Percentiles rank a stretch among this genome's conserved stretches.
These are phyloP conservation scores for Excalfactoria chinensis DNA, from an alignment of 2,113 vertebrate genomes.

Conservation along the genomic window DNA sequence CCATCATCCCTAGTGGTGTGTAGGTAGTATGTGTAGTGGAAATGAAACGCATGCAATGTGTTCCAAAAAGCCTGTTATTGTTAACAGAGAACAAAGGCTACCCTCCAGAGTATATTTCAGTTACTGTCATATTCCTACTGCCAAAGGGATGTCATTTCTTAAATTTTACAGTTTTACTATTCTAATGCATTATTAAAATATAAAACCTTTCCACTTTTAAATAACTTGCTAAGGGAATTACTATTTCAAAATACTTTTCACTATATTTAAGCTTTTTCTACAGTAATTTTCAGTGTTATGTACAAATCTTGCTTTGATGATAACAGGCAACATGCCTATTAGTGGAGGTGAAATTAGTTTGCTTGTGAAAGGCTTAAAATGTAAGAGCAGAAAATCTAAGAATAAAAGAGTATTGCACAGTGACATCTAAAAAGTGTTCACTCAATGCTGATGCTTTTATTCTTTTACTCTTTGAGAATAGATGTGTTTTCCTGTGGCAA, in stretches of 20 bases:
- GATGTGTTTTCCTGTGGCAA: not conserved
- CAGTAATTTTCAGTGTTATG: not conserved
- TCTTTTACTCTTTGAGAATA: not conserved
- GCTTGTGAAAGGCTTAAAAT: conserved; percentile 13
- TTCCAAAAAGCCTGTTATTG: conserved; percentile 15
- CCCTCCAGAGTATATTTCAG: conserved; percentile 49
- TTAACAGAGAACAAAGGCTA: conserved; percentile 55
- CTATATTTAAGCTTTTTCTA: conserved; percentile 51
- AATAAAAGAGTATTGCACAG: not conserved
- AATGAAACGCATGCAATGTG: not conserved
- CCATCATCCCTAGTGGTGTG: not conserved
- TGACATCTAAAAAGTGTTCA: not conserved
- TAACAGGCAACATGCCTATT: not conserved
- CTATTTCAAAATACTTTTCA: conserved; percentile 48
- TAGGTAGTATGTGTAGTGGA: not conserved
- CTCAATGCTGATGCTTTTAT: not conserved
- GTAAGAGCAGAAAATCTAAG: not conserved
- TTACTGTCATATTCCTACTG: conserved; percentile 48
- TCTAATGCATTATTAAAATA: conserved; percentile 62
- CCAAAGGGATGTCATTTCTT: conserved; percentile 54
- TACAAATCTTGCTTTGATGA: conserved; percentile 21
- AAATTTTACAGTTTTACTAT: conserved; percentile 50
- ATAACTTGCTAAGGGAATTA: conserved; percentile 33
- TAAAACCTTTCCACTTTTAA: conserved; percentile 6
- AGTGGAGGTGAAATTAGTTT: not conserved